Base-by-base conservation (phyloP, 2,888 invertebrate species). In the Melanotus villosus region DNA sequence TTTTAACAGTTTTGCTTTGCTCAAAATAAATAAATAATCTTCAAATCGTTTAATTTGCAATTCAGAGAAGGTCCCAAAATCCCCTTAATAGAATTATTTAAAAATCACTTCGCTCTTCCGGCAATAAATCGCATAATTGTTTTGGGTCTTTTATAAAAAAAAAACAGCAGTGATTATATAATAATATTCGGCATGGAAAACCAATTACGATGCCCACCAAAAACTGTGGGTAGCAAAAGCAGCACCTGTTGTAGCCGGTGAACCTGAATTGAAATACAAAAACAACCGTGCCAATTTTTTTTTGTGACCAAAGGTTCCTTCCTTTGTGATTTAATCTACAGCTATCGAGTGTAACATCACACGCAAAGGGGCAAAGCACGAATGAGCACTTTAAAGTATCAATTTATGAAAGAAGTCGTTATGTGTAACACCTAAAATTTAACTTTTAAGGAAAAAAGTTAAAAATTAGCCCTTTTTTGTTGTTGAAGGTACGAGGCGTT, bases 261-360 rank as follows among this genome's bases (percentile, higher is more conserved):
- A 52, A 52, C 52, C 12, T 18, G 7, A 32, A 30, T 52, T 52
- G 9, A 43, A 18, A 43, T 43, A 43, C 19, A 43, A 43, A 43
- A 43, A 43, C 43, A 18, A 43, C 43, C 18, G 43, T 1, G 43
- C 43, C 43, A 19, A 43, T n/a, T n/a, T n/a, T 58, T 43, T 59
- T 52, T 62, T 47, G 21, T 47, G 57, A 47, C 45, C 45, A 34
- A 64, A 64, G 30, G 64, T 38, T 41, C 45, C 45, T 47, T 58
- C 45, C 65, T 58, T 65, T 58, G 57, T 57, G 57, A 58, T 65
- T 65, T 57, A 65, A 65, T 65, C 54, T 56, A 43, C 26, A 14
- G 26, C 47, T 50, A 47, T 58, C 65, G 57, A 65, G 45, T 45
- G 45, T 59, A 45, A 59, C 59, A 45, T 59, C 43, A 23, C 57